Evolutionary conservation across 2,113 vertebrate genomes (phyloP), one percentile per base, ranked within the genome.

Genomic region (Epinephelus cyanopodus): DNA sequence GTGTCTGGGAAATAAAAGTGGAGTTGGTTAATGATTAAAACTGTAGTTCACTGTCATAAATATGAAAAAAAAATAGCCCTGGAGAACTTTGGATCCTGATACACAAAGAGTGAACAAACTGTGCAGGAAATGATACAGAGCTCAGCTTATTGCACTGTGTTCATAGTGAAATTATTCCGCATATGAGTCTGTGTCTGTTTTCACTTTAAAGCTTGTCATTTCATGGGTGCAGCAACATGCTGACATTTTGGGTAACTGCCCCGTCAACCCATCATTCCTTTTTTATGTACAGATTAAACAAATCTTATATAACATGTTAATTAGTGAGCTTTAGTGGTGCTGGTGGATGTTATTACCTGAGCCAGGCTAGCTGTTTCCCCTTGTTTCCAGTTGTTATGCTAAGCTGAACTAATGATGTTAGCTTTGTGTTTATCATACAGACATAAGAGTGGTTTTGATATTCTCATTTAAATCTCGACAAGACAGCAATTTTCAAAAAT

Each of bases 11-110:
- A 23, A 56, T 54, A 58, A n/a, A 5, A 18, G 2, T 33, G 21
- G 21, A 42, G n/a, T 75, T 60, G 13, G 85, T 89, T 88, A 90
- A 91, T 89, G 66, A 90, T 92, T 91, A 82, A 54, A 87, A 45
- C 3, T 66, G 39, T 48, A 1, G 6, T 74, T 84, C 60, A 68
- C 10, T 56, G 57, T 70, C 15, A 39, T 87, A 90, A 86, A 88
- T 73, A 61, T 23, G 5, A 7, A 67, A 25, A 7, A 67, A 25
- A 76, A 62, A 68, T 18, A 39, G 2, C 42, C 15, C 18, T 6
- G 6, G 5, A 3, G 57, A 87, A 89, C 87, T 92, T 91, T 93
- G 84, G 67, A 85, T 87, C 74, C 73, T 61, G 21, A 82, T 45
- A 21, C 29, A 53, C 17, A 65, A 45, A 66, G 8, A 25, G 14